Conservation (phyloP, 2,888 invertebrate species). For the Nomada fabriciana region DNA sequence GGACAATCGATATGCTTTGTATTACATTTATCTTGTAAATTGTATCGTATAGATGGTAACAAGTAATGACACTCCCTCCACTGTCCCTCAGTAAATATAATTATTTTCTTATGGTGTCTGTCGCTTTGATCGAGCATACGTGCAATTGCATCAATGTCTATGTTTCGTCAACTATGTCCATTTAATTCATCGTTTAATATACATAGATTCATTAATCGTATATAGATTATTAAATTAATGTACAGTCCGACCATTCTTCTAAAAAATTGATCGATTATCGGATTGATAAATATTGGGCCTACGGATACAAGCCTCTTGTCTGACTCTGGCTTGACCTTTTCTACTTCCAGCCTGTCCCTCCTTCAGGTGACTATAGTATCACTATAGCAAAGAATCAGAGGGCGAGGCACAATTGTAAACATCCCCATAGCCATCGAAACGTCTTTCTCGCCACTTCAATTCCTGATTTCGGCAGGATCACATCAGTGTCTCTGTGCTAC, state of each 20-base stretch:
- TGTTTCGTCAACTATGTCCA: too few relatives aligned
- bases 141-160: too few relatives aligned
- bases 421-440: conserved; percentile 6
- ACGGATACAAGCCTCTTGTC: background rate
- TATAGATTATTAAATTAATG: background rate
- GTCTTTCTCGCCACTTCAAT: conserved; percentile 26
- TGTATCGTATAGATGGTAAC: background rate
- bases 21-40: conserved; percentile 33
- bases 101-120: background rate
- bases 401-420: conserved; percentile 43
- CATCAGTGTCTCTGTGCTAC: conserved; percentile 12
- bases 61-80: conserved; percentile 1
- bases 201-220: background rate
- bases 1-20: conserved; percentile 34
- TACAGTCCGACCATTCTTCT: background rate
- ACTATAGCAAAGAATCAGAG: background rate
- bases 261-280: background rate
- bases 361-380: background rate
- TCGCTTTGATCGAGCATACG: background rate
- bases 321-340: conserved; percentile 20
- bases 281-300: background rate
- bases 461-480: conserved; percentile 35
- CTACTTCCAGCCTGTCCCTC: conserved; percentile 11
- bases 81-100: background rate
- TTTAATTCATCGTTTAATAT: background rate